phyloP scores from a whole-genome alignment of 2,797 vertebrate genomes.

The Moxostoma hubbsi region DNA sequence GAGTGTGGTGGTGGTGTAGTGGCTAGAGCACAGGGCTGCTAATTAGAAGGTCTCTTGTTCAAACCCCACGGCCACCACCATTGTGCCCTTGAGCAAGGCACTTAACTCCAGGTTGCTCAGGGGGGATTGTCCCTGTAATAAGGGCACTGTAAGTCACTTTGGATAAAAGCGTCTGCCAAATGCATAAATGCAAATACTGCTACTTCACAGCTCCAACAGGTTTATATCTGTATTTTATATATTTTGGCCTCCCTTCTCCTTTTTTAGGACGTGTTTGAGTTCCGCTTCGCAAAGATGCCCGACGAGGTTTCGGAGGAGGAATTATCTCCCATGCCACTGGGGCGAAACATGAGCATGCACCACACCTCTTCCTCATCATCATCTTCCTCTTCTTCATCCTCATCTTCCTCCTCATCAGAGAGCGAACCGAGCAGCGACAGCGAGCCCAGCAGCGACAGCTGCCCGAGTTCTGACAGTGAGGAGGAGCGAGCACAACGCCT shows the following conservation, averaged over 20 bases:
- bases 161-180: too few species aligned
- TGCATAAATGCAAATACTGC: too few species aligned
- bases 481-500: conserved; percentile 89
- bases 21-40: too few species aligned
- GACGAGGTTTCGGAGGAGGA: conserved; percentile 82
- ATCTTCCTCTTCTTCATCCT: conserved; percentile 70
- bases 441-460: conserved; percentile 81
- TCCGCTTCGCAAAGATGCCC: conserved; percentile 94
- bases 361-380: conserved; percentile 85
- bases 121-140: too few species aligned
- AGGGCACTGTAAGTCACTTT: too few species aligned
- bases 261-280: conserved; percentile 90
- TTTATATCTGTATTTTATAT: too few species aligned
- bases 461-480: conserved; percentile 88
- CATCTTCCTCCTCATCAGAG: conserved; percentile 73
- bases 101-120: too few species aligned
- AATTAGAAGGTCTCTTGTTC: too few species aligned
- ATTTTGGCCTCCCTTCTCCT: background rate
- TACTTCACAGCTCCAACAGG: too few species aligned
- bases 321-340: conserved; percentile 71
- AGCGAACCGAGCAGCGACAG: conserved; percentile 87
- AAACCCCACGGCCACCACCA: too few species aligned
- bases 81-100: too few species aligned
- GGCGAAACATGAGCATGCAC: conserved; percentile 70
- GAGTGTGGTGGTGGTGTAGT: too few species aligned